phyloP scores from a whole-genome alignment of 2,797 vertebrate genomes.

The Sebastes miniatus region DNA sequence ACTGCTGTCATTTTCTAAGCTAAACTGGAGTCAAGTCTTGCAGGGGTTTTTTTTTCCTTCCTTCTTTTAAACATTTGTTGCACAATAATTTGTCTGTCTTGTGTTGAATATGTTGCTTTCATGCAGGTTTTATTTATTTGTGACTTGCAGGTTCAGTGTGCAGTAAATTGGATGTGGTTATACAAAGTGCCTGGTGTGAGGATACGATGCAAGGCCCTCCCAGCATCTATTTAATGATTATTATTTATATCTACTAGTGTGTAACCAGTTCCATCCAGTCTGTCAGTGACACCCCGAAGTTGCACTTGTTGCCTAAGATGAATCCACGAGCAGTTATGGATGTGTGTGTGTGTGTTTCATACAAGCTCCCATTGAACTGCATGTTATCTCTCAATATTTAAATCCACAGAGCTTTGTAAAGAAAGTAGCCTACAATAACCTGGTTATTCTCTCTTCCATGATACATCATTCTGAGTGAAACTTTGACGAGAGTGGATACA shows the following conservation, averaged over 20 bases:
- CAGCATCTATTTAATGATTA: slow-evolving; percentile 46
- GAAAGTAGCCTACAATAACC: slow-evolving; percentile 4
- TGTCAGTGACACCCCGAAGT: slow-evolving; percentile 24
- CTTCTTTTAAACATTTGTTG: slow-evolving; percentile 26
- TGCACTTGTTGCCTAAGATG: slow-evolving; percentile 36
- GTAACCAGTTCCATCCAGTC: slow-evolving; percentile 35
- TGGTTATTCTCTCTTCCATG: slow-evolving; percentile 8
- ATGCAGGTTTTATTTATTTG: slow-evolving; percentile 60
- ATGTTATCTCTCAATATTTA: slow-evolving; percentile 39
- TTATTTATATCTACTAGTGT: slow-evolving; percentile 30
- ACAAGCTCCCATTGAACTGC: slow-evolving; percentile 37
- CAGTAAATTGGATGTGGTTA: slow-evolving; percentile 64
- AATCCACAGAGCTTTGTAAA: slow-evolving; percentile 23
- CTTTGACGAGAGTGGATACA: slow-evolving; percentile 24
- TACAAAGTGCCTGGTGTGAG: slow-evolving; percentile 79
- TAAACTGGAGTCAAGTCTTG: slow-evolving; percentile 7
- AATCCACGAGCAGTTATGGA: slow-evolving; percentile 27
- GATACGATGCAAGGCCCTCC: slow-evolving; percentile 37
- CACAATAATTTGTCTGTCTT: slow-evolving; percentile 46
- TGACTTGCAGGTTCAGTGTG: slow-evolving; percentile 53
- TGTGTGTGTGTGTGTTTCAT: slow-evolving; percentile 22
- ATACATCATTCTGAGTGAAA: not conserved
- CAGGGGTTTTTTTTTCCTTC: not conserved
- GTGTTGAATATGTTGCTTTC: slow-evolving; percentile 36
- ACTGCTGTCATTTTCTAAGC: slow-evolving; percentile 14